Conservation (phyloP, 2,888 invertebrate species). For the Dicranocentrus wangi region DNA sequence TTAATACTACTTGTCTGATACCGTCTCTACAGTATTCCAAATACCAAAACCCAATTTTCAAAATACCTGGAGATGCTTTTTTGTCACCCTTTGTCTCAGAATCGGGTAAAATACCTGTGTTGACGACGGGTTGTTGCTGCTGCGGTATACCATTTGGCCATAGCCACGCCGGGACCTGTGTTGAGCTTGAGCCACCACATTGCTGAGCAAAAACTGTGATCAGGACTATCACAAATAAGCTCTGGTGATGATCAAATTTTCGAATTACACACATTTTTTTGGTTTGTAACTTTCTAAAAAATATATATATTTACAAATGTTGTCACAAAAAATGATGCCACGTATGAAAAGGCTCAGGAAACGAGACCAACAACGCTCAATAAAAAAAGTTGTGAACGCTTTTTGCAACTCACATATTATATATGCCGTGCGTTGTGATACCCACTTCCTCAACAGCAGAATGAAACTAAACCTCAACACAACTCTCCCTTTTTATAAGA, state of each 20-base stretch:
- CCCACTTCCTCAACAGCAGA: background rate
- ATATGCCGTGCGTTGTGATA: too few species aligned
- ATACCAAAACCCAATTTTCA: background rate
- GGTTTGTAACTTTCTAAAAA: too few species aligned
- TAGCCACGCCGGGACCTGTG: slow-evolving; percentile 24
- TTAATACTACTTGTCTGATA: background rate
- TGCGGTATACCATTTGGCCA: too few species aligned
- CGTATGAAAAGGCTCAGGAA: too few species aligned
- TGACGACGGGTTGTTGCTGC: too few species aligned
- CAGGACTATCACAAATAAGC: too few species aligned
- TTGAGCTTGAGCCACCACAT: slow-evolving; percentile 4
- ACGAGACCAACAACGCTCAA: background rate
- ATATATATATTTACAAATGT: too few species aligned
- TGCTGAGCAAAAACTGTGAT: background rate
- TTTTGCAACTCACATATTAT: too few species aligned
- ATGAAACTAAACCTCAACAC: background rate
- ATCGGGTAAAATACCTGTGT: too few species aligned
- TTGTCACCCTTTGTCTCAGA: background rate
- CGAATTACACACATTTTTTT: too few species aligned
- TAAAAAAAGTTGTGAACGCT: background rate
- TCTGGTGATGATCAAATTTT: too few species aligned
- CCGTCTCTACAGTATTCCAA: background rate
- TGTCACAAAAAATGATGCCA: too few species aligned
- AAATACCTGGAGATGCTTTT: background rate
- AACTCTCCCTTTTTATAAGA: slow-evolving; percentile 20